Evolutionary conservation across 2,888 invertebrate genomes (phyloP).

Genomic region (Euzophera pinguis): DNA sequence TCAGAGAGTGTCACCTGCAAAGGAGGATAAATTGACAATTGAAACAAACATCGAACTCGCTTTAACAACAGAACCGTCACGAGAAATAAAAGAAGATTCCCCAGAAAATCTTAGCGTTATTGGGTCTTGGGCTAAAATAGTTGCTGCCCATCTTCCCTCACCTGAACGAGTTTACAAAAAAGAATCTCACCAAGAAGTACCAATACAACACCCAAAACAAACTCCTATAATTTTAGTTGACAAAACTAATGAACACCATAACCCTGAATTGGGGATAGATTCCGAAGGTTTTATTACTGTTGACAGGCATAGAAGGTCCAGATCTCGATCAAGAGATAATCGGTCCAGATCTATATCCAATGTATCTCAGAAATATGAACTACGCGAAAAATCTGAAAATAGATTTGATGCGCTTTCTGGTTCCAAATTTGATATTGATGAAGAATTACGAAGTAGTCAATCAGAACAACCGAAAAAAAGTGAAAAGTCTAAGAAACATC

Average conservation of each 20-base stretch:
- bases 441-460: conserved; percentile 28
- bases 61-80: neutral
- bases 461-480: conserved; percentile 36
- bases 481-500: conserved; percentile 46
- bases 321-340: conserved; percentile 75
- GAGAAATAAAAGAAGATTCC: conserved; percentile 13
- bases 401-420: conserved; percentile 54
- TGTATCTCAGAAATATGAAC: conserved; percentile 30
- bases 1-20: conserved; percentile 18
- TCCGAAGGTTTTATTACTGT: conserved; percentile 73
- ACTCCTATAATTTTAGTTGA: conserved; percentile 62
- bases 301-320: conserved; percentile 67
- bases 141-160: conserved; percentile 50
- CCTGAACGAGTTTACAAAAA: conserved; percentile 43
- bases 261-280: conserved; percentile 48
- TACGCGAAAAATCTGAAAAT: conserved; percentile 55
- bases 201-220: conserved; percentile 27
- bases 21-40: conserved; percentile 11
- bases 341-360: conserved; percentile 49
- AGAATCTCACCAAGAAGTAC: conserved; percentile 21
- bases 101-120: conserved; percentile 17
- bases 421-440: conserved; percentile 40
- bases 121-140: conserved; percentile 68
- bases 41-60: conserved; percentile 18
- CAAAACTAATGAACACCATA: conserved; percentile 41